Percentiles rank a stretch among this genome's conserved stretches.
These are phyloP conservation scores for Stenchaetothrips biformis DNA, from an alignment of 2,888 invertebrate genomes.

Conservation along the genomic window DNA sequence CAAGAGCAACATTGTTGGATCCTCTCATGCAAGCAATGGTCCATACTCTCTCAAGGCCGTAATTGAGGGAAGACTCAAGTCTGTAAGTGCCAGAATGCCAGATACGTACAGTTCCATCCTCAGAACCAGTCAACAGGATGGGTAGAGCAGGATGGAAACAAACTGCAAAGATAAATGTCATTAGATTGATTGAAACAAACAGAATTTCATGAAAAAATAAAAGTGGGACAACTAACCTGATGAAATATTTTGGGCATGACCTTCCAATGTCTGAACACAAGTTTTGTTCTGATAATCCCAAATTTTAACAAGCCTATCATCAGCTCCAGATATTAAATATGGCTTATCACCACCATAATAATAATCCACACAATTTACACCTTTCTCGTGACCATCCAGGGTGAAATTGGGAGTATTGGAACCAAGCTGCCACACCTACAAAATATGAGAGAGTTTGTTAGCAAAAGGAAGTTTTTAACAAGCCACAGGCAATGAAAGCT, in stretches of 20 bases:
- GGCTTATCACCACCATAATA: conserved; percentile 99
- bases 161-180: conserved; percentile 49
- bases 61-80: conserved; percentile 92
- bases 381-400: conserved; percentile 95
- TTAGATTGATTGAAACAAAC: conserved; percentile 35
- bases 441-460: conserved; percentile 6
- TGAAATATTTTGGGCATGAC: conserved; percentile 94
- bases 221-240: conserved; percentile 47
- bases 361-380: conserved; percentile 98
- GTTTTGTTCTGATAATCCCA: conserved; percentile 99
- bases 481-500: conserved; percentile 8
- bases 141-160: conserved; percentile 98
- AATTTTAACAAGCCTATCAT: conserved; percentile 95
- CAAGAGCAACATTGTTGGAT: conserved; percentile 92
- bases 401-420: conserved; percentile 97
- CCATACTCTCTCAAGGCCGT: conserved; percentile 98
- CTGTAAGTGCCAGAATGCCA: conserved; percentile 99
- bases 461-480: conserved; percentile 27
- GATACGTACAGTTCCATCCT: conserved; percentile 94
- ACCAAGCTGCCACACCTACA: conserved; percentile 92
- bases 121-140: conserved; percentile 93
- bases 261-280: conserved; percentile 96
- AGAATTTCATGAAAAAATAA: conserved; percentile 4
- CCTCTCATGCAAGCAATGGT: conserved; percentile 88
- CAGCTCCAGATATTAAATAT: conserved; percentile 96